Evolutionary conservation across 2,797 vertebrate species (phyloP).

Genomic region (Pteronotus mesoamericanus): DNA sequence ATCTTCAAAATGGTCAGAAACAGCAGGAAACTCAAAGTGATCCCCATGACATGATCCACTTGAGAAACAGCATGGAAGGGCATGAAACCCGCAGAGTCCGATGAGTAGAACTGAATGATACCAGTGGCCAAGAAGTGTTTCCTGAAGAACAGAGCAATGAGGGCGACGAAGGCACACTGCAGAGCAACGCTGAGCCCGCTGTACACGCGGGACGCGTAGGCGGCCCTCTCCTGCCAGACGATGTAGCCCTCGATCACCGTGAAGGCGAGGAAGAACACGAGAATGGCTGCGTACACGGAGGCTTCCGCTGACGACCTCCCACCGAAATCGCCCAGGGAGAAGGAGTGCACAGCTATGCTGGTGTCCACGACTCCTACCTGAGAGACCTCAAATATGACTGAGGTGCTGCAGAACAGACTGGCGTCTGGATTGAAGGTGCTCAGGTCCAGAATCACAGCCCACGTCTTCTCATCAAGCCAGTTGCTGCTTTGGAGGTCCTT

Average conservation of each 20-base stretch:
- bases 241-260: neutral
- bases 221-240: constrained; percentile 48
- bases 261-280: constrained; percentile 70
- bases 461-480: constrained; percentile 80
- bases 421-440: constrained; percentile 72
- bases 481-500: constrained; percentile 47
- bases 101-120: constrained; percentile 55
- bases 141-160: constrained; percentile 49
- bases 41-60: constrained; percentile 64
- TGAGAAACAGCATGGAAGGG: constrained; percentile 75
- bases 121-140: constrained; percentile 69
- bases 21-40: constrained; percentile 68
- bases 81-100: constrained; percentile 59
- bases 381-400: constrained; percentile 76
- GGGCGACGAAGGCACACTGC: constrained; percentile 51
- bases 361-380: constrained; percentile 69
- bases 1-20: constrained; percentile 78
- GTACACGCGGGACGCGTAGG: constrained; percentile 51
- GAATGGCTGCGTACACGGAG: constrained; percentile 38
- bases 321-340: constrained; percentile 65
- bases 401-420: constrained; percentile 74
- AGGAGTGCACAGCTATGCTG: constrained; percentile 69
- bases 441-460: constrained; percentile 80
- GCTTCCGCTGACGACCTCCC: neutral
- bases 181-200: constrained; percentile 70